Evolutionary conservation across 1,140 invertebrate genomes (phyloP).

Genomic region (Scaptomyza hsui): DNA sequence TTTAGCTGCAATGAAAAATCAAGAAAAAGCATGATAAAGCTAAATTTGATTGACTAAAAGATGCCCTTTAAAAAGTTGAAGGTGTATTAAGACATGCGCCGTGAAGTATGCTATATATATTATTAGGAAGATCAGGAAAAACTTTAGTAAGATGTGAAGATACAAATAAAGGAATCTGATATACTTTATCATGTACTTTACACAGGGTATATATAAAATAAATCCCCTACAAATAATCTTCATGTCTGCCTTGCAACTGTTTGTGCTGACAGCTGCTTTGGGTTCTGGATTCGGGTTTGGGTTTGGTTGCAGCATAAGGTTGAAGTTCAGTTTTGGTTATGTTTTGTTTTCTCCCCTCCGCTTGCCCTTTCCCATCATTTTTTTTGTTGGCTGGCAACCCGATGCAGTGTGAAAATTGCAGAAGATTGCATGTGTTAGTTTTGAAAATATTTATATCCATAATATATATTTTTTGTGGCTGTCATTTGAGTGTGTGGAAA

Average conservation of each 20-base stretch:
- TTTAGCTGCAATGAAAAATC: constrained; percentile 3
- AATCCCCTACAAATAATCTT: constrained; percentile 60
- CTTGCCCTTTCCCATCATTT: constrained; percentile 2
- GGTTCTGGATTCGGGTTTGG: constrained; percentile 5
- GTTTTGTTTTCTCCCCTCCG: constrained; percentile 25
- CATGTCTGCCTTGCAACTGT: constrained; percentile 78
- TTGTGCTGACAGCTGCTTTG: constrained; percentile 68
- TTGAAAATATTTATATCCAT: constrained; percentile 71
- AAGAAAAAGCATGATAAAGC: background rate
- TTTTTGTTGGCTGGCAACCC: background rate
- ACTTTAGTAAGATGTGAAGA: no score
- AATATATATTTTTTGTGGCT: constrained; percentile 70
- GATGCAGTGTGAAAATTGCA: constrained; percentile 73
- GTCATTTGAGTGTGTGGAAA: constrained; percentile 53
- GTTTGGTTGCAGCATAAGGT: background rate
- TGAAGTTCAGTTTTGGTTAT: constrained; percentile 27
- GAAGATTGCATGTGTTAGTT: constrained; percentile 73
- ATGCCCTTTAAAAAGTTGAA: background rate
- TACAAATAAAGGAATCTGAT: no score
- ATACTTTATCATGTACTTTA: no score
- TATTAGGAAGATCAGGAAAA: no score
- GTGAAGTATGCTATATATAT: no score
- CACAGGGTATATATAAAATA: constrained; percentile 13
- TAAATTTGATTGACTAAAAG: background rate
- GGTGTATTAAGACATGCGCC: no score